Evolutionary conservation across 37 sponge, comb jelly and placozoan genomes (phyloP), one percentile per base, ranked within the genome.

Genomic region (Agelas oroides): DNA sequence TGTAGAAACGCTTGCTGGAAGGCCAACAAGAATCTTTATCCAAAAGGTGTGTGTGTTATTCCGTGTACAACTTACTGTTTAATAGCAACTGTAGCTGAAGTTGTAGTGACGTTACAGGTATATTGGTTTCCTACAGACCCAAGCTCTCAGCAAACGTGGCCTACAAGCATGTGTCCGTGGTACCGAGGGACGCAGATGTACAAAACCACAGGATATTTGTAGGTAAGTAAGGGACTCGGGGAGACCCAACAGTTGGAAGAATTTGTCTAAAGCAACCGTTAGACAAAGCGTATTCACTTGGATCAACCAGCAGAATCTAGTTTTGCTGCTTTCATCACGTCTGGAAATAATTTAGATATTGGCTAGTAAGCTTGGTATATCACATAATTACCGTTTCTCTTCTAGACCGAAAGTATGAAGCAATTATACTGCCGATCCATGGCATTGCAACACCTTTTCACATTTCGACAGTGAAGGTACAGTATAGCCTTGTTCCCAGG

Each of bases 381-480:
- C n/a, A n/a, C n/a, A n/a, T n/a, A n/a, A n/a, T n/a, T n/a, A 46
- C 8, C 8, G 46, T 46, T 46, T 61, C 52, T 8, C 40, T 72
- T 71, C 2, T 53, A 95, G 96, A 95, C 75, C 57, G 79, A 19
- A 93, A 95, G 46, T 92, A 99, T 59, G 97, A 99, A 64, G 82
- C 96, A 54, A 71, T 97, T 23, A 73, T 99, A 27, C 71, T 99
- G 17, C 99, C 99, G 1, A 76, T 99, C 19, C 80, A 83, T 89
- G 99, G 99, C 46, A 33, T 91, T 19, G 74, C 97, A 36, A 84
- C 90, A 36, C 97, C 97, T 18, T 97, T 97, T 62, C 99, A 99
- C 74, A 93, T 99, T 38, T 97, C 97, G 19, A 93, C 89, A 17
- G 71, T 99, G 40, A 99, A 99, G 93, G 95, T 94, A 33, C 32